phyloP scores from a whole-genome alignment of 2,113 vertebrate genomes.

The Trichechus manatus region DNA sequence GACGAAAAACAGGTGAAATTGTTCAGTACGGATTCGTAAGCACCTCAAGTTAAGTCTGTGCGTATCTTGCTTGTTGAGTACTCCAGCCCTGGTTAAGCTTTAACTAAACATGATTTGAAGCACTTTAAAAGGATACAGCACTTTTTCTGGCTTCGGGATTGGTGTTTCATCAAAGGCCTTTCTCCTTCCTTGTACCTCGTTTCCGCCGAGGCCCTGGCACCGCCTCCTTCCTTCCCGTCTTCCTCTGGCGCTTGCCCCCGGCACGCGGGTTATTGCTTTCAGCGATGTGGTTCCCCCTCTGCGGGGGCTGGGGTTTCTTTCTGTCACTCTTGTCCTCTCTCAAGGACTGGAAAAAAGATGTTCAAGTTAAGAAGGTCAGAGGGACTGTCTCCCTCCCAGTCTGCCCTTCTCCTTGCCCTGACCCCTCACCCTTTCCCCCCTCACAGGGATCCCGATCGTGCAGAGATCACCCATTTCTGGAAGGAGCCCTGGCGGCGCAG shows the following conservation, averaged over 20 bases:
- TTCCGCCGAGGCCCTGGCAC: fast-evolving
- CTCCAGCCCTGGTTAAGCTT: not conserved
- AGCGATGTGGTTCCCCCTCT: too few species aligned
- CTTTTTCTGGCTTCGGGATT: not conserved
- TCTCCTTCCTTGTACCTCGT: fast-evolving
- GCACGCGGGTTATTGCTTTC: too few species aligned
- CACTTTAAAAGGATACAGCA: fast-evolving
- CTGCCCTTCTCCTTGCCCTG: fast-evolving
- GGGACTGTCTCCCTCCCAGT: fast-evolving
- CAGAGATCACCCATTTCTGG: too few species aligned
- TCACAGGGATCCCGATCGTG: too few species aligned
- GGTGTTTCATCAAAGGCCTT: fast-evolving
- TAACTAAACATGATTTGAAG: not conserved
- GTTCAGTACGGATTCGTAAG: too few species aligned
- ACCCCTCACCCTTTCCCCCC: not conserved
- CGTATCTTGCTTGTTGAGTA: too few species aligned
- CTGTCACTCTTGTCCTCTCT: too few species aligned
- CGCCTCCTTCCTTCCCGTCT: fast-evolving
- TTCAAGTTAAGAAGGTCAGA: fast-evolving
- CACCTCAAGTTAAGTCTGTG: too few species aligned
- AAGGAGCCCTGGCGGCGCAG: too few species aligned
- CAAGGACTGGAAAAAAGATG: not conserved
- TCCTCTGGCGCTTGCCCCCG: not conserved
- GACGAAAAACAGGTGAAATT: too few species aligned
- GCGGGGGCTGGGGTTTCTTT: fast-evolving